Conservation (phyloP, 2,888 invertebrate species). For the Drosophila koepferae region DNA sequence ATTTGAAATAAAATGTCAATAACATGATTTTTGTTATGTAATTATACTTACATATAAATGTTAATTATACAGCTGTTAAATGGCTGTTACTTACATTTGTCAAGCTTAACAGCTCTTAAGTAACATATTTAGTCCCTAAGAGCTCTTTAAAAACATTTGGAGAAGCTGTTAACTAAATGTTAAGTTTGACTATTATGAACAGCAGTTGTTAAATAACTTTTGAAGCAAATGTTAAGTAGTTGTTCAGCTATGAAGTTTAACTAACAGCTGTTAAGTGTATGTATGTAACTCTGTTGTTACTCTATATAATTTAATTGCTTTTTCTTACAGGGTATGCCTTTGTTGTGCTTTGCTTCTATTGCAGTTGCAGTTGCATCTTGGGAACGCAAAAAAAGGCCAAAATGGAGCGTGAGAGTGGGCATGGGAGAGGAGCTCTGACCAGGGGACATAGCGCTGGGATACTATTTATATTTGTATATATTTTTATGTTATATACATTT, state of each 20-base stretch:
- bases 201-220: neutral
- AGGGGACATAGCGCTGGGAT: neutral
- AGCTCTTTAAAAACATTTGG: neutral
- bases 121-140: too few relatives aligned
- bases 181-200: neutral
- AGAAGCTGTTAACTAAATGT: neutral
- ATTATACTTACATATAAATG: neutral
- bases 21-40: neutral
- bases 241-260: neutral
- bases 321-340: neutral
- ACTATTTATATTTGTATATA: neutral
- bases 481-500: neutral
- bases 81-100: neutral
- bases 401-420: neutral
- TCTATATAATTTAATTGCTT: neutral
- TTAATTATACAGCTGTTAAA: neutral
- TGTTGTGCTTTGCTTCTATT: neutral
- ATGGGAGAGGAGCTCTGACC: neutral
- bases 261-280: neutral
- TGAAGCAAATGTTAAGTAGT: neutral
- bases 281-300: neutral
- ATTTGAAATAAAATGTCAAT: neutral
- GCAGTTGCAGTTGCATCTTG: constrained; percentile 40
- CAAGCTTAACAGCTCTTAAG: neutral
- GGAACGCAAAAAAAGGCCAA: neutral